These are phyloP conservation scores for Tonatia bakeri DNA, from an alignment of 2,113 vertebrate genomes.

Conservation along the genomic window DNA sequence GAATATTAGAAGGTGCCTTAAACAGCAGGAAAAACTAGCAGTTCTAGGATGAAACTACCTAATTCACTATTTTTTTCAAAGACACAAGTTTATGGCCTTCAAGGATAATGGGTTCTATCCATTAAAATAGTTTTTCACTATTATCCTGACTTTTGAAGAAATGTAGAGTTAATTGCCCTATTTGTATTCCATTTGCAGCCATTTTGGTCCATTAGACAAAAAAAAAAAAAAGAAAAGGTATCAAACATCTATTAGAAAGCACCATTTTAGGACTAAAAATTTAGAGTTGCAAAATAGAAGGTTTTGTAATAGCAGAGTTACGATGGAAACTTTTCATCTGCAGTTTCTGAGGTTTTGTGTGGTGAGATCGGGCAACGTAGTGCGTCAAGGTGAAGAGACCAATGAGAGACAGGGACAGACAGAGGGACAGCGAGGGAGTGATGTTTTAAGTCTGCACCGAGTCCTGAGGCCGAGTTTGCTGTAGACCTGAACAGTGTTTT, in stretches of 20 bases:
- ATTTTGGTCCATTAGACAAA: conserved; percentile 16
- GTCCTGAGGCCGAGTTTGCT: neutral
- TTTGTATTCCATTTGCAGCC: conserved; percentile 2
- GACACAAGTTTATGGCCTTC: neutral
- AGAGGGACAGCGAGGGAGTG: neutral
- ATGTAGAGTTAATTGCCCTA: neutral
- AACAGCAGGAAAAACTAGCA: neutral
- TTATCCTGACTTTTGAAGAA: conserved; percentile 25
- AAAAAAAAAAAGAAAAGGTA: neutral
- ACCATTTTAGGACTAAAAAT: conserved; percentile 27
- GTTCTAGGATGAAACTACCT: neutral
- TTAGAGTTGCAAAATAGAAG: conserved; percentile 16
- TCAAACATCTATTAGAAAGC: neutral
- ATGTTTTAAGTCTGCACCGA: neutral
- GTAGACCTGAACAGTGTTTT: neutral
- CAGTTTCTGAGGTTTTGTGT: neutral
- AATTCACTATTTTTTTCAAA: conserved; percentile 30
- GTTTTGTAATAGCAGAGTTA: neutral
- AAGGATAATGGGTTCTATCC: neutral
- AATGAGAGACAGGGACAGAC: neutral
- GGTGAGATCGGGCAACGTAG: neutral
- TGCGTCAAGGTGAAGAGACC: neutral
- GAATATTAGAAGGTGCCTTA: neutral
- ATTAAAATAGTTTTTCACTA: conserved; percentile 15
- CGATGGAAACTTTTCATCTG: neutral